phyloP scores from a whole-genome alignment of 2,888 invertebrate species.

The Pyrocoelia pectoralis region DNA sequence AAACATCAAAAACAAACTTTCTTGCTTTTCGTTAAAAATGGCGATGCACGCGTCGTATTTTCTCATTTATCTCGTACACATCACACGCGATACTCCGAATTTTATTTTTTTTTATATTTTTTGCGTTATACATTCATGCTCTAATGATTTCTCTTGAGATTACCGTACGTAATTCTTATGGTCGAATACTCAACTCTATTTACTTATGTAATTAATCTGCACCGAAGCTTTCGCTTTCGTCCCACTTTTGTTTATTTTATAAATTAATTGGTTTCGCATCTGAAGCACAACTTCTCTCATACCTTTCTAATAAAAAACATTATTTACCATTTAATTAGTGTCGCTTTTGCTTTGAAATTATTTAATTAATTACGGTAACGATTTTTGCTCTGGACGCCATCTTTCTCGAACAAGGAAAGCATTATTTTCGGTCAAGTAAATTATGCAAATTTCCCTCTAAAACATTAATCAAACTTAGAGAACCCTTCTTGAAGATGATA shows the following conservation, averaged over 20 bases:
- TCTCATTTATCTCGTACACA: neutral
- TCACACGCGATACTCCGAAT: neutral
- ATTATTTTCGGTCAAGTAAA: neutral
- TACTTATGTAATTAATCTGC: conserved; percentile 24
- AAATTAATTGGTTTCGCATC: conserved; percentile 22
- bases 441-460: conserved; percentile 9
- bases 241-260: conserved; percentile 12
- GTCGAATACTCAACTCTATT: conserved; percentile 10
- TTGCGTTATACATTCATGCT: conserved; percentile 1
- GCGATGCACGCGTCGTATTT: neutral
- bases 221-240: conserved; percentile 10
- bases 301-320: neutral
- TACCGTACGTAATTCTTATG: neutral
- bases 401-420: neutral
- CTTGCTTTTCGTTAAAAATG: neutral
- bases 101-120: neutral
- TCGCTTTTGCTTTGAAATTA: neutral
- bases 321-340: conserved; percentile 4
- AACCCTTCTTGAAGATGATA: conserved; percentile 8
- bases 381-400: neutral
- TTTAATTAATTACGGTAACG: neutral
- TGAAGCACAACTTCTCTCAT: conserved; percentile 10
- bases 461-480: conserved; percentile 5
- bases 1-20: conserved; percentile 1
- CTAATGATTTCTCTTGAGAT: neutral